phyloP scores from a whole-genome alignment of 2,888 invertebrate species.

The Aelia acuminata region DNA sequence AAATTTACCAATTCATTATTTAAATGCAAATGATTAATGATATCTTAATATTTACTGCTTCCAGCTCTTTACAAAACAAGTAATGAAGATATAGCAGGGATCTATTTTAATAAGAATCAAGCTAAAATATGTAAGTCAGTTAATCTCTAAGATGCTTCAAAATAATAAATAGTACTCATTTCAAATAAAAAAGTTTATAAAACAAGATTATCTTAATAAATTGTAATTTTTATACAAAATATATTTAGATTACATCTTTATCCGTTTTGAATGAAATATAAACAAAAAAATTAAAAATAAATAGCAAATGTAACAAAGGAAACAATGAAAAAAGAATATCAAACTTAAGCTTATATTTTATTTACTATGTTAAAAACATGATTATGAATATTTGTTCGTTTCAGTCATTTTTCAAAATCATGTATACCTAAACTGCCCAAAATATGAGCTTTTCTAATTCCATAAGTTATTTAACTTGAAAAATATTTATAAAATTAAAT shows the following conservation, averaged over 20 bases:
- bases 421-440: not conserved
- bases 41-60: not conserved
- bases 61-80: not conserved
- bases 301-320: no score
- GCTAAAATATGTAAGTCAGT: not conserved
- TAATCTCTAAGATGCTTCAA: not conserved
- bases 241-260: not conserved
- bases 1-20: not conserved
- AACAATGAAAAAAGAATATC: not conserved
- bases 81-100: no score
- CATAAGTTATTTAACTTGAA: not conserved
- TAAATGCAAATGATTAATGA: not conserved
- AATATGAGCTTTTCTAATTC: not conserved
- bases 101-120: no score
- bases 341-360: not conserved
- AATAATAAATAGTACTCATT: not conserved
- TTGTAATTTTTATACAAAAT: no score
- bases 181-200: no score
- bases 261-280: not conserved
- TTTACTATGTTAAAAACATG: not conserved
- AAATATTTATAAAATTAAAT: slow-evolving; percentile 40
- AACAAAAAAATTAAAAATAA: not conserved
- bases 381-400: not conserved
- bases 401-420: not conserved
- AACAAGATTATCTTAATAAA: no score